Evolutionary conservation across 2,113 vertebrate species (phyloP), one percentile per base, ranked within the genome.

Genomic region (Mormyrus lacerda): DNA sequence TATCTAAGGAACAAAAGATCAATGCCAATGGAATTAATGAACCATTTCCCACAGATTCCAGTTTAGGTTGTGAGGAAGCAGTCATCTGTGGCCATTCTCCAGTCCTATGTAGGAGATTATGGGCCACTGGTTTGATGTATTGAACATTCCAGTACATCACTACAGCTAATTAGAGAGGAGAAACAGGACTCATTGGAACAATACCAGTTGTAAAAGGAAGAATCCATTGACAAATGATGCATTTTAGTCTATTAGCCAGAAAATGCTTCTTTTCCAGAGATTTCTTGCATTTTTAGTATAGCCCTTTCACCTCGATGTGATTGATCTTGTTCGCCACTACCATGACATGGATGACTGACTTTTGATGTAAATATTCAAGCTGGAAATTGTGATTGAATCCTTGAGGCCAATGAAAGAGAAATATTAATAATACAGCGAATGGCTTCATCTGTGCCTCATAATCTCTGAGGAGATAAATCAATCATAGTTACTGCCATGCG

Each of bases 361-460:
- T 65, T 61, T 35, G 21, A 85, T 47, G 47, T 85, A 88, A 88
- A 88, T 88, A 88, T 42, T 73, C 55, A 88, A 73, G 58, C 65
- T 45, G 58, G 42, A 88, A 88, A 88, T 88, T 61, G 24, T 69
- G 83, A 88, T 50, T 88, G 61, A 88, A 24, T 42, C 65, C 87
- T 88, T n/a, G 39, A 48, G 45, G 87, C 44, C 31, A 31, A 61
- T 48, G 65, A 88, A 88, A 73, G 24, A 39, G 31, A 55, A 55
- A 87, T 51, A 55, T 53, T 51, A 55, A 55, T 48, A 53, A 79
- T 35, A 76, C 45, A 88, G 42, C 15, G 11, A 31, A 45, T 76
- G 69, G 58, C 44, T 88, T 88, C 87, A 88, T 88, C 87, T 47
- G 87, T 76, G 19, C n/a, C 55, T 88, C 87, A 87, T 39, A 69